phyloP scores from a whole-genome alignment of 2,888 invertebrate genomes.

The Ennomos fuscantarius region DNA sequence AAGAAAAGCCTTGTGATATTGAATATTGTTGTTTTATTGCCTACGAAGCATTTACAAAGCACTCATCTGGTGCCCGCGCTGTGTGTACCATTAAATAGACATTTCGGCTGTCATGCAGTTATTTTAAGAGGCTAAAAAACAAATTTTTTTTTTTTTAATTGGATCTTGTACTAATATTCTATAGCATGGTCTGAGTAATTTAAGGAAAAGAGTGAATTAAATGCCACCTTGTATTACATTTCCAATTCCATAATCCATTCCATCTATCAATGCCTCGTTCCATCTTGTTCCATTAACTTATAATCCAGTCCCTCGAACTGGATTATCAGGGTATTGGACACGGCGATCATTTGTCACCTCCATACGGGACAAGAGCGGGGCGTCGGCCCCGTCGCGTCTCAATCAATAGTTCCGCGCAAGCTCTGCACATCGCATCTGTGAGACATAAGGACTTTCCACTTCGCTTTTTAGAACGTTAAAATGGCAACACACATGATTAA shows the following conservation, averaged over 20 bases:
- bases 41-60: too few relatives aligned
- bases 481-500: not conserved
- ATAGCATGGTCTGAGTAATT: too few relatives aligned
- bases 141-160: too few relatives aligned
- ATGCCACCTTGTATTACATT: not conserved
- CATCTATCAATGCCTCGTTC: not conserved
- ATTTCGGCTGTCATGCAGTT: too few relatives aligned
- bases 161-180: too few relatives aligned
- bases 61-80: too few relatives aligned
- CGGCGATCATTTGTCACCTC: slow-evolving; percentile 57
- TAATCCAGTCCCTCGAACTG: slow-evolving; percentile 2
- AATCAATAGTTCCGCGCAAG: slow-evolving; percentile 76
- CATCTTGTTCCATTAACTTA: slow-evolving; percentile 10
- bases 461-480: not conserved
- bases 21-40: too few relatives aligned
- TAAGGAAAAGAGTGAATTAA: too few relatives aligned
- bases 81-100: too few relatives aligned
- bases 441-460: slow-evolving; percentile 42
- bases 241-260: not conserved
- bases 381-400: slow-evolving; percentile 58
- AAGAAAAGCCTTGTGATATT: too few relatives aligned
- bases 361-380: slow-evolving; percentile 53
- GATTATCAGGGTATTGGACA: slow-evolving; percentile 20
- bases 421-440: slow-evolving; percentile 49
- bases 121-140: too few relatives aligned